Conservation (phyloP, 2,113 vertebrate species). For the Plestiodon gilberti region DNA sequence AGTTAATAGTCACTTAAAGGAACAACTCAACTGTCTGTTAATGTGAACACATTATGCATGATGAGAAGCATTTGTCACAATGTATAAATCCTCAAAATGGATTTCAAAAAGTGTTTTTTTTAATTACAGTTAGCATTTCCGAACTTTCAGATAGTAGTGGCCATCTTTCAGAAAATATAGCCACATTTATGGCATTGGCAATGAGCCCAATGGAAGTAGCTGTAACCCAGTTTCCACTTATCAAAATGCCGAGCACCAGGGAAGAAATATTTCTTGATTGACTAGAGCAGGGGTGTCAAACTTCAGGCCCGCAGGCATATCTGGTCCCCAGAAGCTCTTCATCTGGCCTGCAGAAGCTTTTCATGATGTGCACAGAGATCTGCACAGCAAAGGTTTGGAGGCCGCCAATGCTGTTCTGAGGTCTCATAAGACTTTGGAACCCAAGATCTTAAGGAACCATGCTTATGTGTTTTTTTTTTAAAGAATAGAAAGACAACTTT, state of each 20-base stretch:
- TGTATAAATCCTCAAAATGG: not conserved
- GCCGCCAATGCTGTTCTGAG: too few species aligned
- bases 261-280: not conserved
- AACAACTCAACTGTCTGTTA: not conserved
- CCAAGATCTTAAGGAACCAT: too few species aligned
- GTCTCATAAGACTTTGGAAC: too few species aligned
- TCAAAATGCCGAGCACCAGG: not conserved
- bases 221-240: constrained; percentile 1
- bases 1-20: not conserved
- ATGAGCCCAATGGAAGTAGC: not conserved
- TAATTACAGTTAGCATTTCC: constrained; percentile 8
- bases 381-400: too few species aligned
- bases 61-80: not conserved
- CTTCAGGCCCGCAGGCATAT: too few species aligned
- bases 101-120: constrained; percentile 27
- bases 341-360: too few species aligned
- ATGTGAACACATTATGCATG: not conserved
- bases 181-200: not conserved
- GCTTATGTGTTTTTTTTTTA: too few species aligned
- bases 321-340: too few species aligned
- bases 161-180: not conserved
- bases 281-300: too few species aligned
- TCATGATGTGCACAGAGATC: too few species aligned
- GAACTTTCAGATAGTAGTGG: constrained; percentile 8
- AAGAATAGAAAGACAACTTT: too few species aligned